Evolutionary conservation across 2,113 vertebrate genomes (phyloP).

Genomic region (Corythornis cristatus): DNA sequence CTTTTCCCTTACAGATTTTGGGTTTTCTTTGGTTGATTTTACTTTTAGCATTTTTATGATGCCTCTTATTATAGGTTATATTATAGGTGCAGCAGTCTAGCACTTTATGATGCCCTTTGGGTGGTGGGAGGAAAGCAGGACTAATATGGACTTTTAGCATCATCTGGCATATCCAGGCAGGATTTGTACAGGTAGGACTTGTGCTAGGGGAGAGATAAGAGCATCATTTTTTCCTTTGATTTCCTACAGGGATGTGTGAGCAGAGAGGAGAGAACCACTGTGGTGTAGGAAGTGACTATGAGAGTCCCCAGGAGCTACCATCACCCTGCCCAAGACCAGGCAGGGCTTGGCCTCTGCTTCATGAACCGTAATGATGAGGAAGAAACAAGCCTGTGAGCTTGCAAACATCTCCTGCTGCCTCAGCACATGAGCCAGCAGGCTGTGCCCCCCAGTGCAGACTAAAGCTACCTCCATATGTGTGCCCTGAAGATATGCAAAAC

Average conservation of each 20-base stretch:
- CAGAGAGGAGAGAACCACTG: neutral
- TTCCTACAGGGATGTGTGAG: neutral
- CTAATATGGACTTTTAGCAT: neutral
- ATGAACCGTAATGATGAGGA: neutral
- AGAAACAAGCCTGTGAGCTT: neutral
- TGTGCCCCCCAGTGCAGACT: neutral
- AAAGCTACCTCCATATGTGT: fast-evolving
- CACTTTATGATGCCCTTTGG: neutral
- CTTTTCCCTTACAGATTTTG: neutral
- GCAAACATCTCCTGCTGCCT: neutral
- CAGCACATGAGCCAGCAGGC: neutral
- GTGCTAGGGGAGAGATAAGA: neutral
- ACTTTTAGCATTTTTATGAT: neutral
- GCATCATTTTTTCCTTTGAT: neutral
- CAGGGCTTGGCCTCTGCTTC: neutral
- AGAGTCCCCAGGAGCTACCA: neutral
- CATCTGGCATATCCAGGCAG: neutral
- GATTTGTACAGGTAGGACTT: neutral
- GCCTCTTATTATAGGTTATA: neutral
- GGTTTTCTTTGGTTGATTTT: neutral
- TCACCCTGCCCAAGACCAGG: neutral
- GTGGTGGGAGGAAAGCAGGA: neutral
- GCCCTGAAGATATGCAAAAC: neutral
- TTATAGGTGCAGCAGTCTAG: neutral
- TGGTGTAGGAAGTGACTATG: neutral